phyloP scores from a whole-genome alignment of 2,888 invertebrate species.

The Phyto melanocephala region DNA sequence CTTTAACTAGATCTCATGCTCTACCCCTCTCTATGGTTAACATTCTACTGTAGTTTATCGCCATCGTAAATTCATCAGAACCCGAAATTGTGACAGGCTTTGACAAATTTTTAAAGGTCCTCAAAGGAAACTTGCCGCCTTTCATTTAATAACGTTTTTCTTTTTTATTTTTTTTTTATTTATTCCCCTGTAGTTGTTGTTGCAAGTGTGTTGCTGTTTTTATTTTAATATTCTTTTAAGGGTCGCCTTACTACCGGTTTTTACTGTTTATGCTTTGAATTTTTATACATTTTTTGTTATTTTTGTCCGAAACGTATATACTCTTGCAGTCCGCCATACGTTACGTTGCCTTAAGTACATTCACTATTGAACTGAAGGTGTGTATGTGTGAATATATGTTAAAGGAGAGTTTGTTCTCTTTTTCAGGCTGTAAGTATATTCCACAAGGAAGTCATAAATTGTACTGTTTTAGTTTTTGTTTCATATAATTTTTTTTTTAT shows the following conservation, averaged over 20 bases:
- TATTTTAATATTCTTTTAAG: slow-evolving; percentile 51
- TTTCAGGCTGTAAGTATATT: slow-evolving; percentile 22
- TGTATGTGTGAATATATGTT: slow-evolving; percentile 3
- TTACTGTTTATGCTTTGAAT: slow-evolving; percentile 37
- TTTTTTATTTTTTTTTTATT: slow-evolving; percentile 20
- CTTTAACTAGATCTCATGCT: background rate
- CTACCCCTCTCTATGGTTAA: background rate
- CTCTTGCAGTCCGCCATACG: background rate
- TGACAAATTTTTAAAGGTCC: slow-evolving; percentile 69
- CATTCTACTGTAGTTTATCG: slow-evolving; percentile 48
- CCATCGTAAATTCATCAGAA: slow-evolving; percentile 67
- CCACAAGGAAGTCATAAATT: slow-evolving; percentile 69
- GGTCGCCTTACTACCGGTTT: slow-evolving; percentile 58
- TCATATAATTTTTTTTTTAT: slow-evolving; percentile 16
- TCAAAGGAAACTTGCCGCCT: slow-evolving; percentile 66
- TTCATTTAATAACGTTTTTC: slow-evolving; percentile 48
- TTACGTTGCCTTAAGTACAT: background rate
- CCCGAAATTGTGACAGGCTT: slow-evolving; percentile 69
- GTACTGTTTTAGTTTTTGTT: slow-evolving; percentile 34
- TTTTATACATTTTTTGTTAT: slow-evolving; percentile 16
- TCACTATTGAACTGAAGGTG: background rate
- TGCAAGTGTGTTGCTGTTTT: slow-evolving; percentile 33
- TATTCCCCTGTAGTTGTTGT: slow-evolving; percentile 4
- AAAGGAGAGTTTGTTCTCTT: slow-evolving; percentile 16
- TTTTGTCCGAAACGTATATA: slow-evolving; percentile 23